These are phyloP conservation scores for Lithobates sylvaticus DNA, from an alignment of 2,797 vertebrate species.

Conservation along the genomic window DNA sequence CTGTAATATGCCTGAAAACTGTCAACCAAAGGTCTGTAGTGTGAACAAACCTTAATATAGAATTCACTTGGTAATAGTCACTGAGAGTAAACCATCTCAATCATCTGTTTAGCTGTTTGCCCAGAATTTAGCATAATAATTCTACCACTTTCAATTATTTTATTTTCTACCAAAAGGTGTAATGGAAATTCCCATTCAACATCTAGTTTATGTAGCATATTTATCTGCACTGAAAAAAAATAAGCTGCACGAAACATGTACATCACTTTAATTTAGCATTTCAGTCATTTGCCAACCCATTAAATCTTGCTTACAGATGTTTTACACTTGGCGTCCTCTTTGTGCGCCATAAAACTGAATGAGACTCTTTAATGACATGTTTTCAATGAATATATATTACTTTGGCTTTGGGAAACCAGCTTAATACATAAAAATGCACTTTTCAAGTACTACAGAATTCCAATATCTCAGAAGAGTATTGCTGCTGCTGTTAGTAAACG, in stretches of 20 bases:
- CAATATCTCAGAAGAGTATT: neutral
- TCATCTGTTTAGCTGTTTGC: too few species aligned
- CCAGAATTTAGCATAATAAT: neutral
- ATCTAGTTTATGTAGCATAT: neutral
- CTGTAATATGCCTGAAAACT: too few species aligned
- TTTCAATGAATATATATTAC: constrained; percentile 23
- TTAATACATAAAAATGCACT: constrained; percentile 4
- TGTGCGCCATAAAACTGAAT: constrained; percentile 18
- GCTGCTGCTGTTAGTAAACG: constrained; percentile 3
- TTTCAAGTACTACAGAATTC: neutral
- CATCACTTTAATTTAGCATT: constrained; percentile 17
- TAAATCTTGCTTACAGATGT: constrained; percentile 33
- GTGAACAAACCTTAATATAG: too few species aligned
- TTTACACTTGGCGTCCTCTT: neutral
- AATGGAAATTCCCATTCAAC: neutral
- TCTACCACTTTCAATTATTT: neutral
- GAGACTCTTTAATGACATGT: constrained; percentile 24
- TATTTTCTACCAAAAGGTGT: neutral
- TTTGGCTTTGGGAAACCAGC: too few species aligned
- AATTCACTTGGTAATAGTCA: too few species aligned
- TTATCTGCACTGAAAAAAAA: neutral
- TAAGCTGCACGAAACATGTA: neutral
- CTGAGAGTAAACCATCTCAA: too few species aligned
- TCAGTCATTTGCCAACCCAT: neutral
- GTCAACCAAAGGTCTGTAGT: too few species aligned